A percentile compares a stretch with the other conserved stretches of the same genome.
Conservation (phyloP, 2,797 vertebrate genomes). For the Silurus aristotelis region DNA sequence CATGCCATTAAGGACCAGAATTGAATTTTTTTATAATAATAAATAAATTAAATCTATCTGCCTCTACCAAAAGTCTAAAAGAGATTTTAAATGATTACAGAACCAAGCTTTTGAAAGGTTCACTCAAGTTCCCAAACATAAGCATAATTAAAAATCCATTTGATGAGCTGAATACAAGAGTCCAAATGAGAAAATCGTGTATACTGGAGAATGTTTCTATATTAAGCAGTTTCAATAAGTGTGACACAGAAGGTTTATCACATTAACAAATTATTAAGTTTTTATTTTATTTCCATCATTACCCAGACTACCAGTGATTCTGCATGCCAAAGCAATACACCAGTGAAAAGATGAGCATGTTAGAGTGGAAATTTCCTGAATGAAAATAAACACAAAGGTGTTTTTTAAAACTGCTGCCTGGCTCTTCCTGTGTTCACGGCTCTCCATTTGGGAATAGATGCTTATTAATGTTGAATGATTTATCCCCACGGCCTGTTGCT, state of each 20-base stretch:
- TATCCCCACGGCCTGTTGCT: constrained; percentile 61
- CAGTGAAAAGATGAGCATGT: background rate
- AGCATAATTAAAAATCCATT: background rate
- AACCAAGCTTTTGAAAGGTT: background rate
- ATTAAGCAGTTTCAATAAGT: background rate
- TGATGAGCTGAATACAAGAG: background rate
- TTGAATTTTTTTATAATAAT: background rate
- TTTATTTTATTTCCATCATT: background rate
- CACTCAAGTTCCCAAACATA: background rate
- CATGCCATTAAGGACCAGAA: background rate
- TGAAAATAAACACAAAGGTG: constrained; percentile 23
- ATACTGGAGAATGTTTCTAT: background rate
- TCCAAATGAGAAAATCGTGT: background rate
- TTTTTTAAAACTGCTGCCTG: constrained; percentile 33
- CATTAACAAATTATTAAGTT: background rate
- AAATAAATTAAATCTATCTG: background rate
- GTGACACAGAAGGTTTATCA: background rate
- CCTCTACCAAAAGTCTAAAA: background rate
- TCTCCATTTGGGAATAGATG: constrained; percentile 55
- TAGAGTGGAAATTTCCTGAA: background rate
- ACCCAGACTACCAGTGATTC: background rate
- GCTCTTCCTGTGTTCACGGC: constrained; percentile 37
- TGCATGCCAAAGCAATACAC: background rate
- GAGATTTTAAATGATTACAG: background rate
- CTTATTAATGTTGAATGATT: constrained; percentile 72